A percentile compares a stretch with the other conserved stretches of the same genome.
These are phyloP conservation scores for Drosophila repleta DNA, from an alignment of 1,140 invertebrate genomes.

Conservation along the genomic window DNA sequence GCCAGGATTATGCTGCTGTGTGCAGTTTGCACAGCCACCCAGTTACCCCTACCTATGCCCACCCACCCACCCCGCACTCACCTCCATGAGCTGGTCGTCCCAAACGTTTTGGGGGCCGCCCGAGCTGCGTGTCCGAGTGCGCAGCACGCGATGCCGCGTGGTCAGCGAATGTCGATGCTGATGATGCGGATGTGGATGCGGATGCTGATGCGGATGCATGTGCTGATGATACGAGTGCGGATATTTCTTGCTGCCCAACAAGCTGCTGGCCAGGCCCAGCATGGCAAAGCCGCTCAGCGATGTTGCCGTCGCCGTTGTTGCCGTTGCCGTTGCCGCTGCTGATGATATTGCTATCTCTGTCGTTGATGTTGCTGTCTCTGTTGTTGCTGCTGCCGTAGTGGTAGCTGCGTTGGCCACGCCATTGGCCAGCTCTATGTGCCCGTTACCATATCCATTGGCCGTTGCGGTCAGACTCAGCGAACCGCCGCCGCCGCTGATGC, in stretches of 20 bases:
- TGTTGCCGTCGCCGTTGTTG: slow-evolving; percentile 2
- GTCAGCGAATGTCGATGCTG: slow-evolving; percentile 82
- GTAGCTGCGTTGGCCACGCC: slow-evolving; percentile 5
- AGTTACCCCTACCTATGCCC: not conserved
- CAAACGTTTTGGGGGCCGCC: slow-evolving; percentile 81
- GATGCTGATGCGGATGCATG: slow-evolving; percentile 19
- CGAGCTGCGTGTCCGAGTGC: slow-evolving; percentile 73
- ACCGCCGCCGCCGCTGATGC: slow-evolving; percentile 66
- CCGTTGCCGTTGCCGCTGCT: not conserved
- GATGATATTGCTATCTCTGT: not conserved
- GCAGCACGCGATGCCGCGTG: slow-evolving; percentile 73
- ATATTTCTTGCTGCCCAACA: slow-evolving; percentile 50
- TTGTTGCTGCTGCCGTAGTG: slow-evolving; percentile 1
- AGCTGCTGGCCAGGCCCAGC: slow-evolving; percentile 45
- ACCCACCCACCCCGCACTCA: slow-evolving; percentile 53
- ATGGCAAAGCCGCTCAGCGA: slow-evolving; percentile 57
- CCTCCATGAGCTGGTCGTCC: slow-evolving; percentile 85
- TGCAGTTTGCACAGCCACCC: not conserved
- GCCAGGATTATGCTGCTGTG: not conserved
- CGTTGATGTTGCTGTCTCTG: not conserved
- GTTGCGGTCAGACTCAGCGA: slow-evolving; percentile 52
- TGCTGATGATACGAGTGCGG: slow-evolving; percentile 49
- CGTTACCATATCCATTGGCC: slow-evolving; percentile 39
- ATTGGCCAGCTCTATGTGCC: slow-evolving; percentile 36
- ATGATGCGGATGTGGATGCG: slow-evolving; percentile 41